A percentile compares a stretch with the other conserved stretches of the same genome.
These are phyloP conservation scores for Candoia aspera DNA, from an alignment of 2,113 vertebrate species.

Conservation along the genomic window DNA sequence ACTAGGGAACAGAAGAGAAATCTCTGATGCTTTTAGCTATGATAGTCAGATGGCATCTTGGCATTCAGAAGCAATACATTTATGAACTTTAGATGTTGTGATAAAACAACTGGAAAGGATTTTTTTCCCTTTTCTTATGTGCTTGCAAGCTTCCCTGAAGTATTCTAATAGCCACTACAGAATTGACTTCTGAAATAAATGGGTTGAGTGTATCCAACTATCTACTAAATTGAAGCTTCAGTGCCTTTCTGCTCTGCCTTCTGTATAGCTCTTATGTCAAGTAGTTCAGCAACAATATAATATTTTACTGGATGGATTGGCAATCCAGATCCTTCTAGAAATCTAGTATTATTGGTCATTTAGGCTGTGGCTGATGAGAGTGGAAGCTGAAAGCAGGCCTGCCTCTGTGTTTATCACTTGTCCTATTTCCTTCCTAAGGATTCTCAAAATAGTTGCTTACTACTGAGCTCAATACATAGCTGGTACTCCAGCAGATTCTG, in stretches of 20 bases:
- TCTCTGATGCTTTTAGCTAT: not conserved
- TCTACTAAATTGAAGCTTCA: not conserved
- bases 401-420: conserved; percentile 33
- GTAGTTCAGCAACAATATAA: conserved; percentile 2
- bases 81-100: not conserved
- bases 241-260: not conserved
- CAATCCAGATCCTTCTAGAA: not conserved
- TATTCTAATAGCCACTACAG: not conserved
- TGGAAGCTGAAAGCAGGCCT: not conserved
- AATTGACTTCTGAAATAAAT: not conserved
- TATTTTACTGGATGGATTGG: not conserved
- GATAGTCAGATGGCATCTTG: not conserved
- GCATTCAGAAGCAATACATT: not conserved
- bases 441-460: not conserved
- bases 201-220: not conserved
- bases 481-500: not conserved
- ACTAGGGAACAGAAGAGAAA: not conserved
- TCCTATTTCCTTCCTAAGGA: conserved; percentile 17
- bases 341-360: not conserved
- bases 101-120: not conserved
- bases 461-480: not conserved
- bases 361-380: not conserved
- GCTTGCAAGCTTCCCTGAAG: not conserved
- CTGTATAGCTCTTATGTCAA: not conserved
- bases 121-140: not conserved